Base-by-base conservation (phyloP, 2,113 vertebrate species). In the Elachura formosa region DNA sequence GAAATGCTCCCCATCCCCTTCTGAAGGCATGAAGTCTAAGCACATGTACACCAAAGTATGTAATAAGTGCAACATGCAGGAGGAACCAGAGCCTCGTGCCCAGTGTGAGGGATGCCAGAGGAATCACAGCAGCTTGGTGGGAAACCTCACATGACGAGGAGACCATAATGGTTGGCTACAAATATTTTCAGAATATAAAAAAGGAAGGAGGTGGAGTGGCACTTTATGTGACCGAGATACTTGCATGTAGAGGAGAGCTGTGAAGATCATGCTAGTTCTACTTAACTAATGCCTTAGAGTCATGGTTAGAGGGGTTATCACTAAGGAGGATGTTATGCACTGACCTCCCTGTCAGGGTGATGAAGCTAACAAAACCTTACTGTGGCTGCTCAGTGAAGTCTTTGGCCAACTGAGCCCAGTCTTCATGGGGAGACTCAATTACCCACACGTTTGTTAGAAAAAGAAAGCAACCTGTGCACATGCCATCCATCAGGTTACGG, bases 381-480 rank as follows among this genome's bases (percentile, higher is more conserved):
- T 67, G 86, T 38, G 25, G 20, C 14, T 68, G 19, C 23, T 46
- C 20, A 55, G 8, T 26, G 8, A 94, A 67, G 15, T 40, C 31
- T 62, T 5, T 6, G 38, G 55, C 26, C 31, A 71, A 13, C 10
- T 46, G 45, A 84, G 31, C 12, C 25, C 56, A 33, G 6, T 64
- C 11, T n/a, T 61, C n/a, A 41, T 18, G 7, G 10, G 16, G 43
- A 18, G 10, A 21, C 71, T 89, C n/a, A 66, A 22, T 15, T n/a
- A 73, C 25, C 4, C 25, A 49, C 25, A 56, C 1, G 46, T 66
- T 56, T 55, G 4, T 31, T 38, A 17, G 24, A 1, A 14, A 64
- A 85, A 73, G 58, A 55, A 0, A 23, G 2, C 1, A 4, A 46
- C 7, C 14, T 5, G 2, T 11, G 19, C 6, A 21, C 17, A 72